A percentile compares a stretch with the other conserved stretches of the same genome.
These are phyloP conservation scores for Anniella stebbinsi DNA, from an alignment of 2,797 vertebrate genomes.

Conservation along the genomic window DNA sequence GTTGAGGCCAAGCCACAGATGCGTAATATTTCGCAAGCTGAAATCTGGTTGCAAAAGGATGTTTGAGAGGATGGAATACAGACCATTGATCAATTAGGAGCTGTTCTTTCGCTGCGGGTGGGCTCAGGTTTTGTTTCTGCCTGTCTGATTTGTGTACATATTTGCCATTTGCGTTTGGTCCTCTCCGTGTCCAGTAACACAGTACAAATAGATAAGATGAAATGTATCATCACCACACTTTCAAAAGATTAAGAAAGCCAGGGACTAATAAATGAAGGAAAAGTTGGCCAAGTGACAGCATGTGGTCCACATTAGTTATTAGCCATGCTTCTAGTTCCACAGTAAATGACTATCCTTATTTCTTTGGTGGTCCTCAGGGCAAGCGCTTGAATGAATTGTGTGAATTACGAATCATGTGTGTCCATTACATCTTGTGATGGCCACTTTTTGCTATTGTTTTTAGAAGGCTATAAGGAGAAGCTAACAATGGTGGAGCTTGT, in stretches of 20 bases:
- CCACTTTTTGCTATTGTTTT: not conserved
- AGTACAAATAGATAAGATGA: not conserved
- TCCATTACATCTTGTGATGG: not conserved
- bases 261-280: not conserved
- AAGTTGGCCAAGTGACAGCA: not conserved
- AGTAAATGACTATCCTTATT: not conserved
- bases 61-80: constrained; percentile 34
- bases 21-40: constrained; percentile 22
- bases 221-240: not conserved
- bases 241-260: not conserved
- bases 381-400: not conserved
- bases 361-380: not conserved
- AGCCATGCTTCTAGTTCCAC: not conserved
- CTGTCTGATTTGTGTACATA: constrained; percentile 9
- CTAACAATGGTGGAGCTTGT: not conserved
- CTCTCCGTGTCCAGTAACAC: not conserved
- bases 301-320: not conserved
- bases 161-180: not conserved
- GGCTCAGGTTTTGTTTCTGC: constrained; percentile 38
- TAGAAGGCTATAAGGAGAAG: not conserved
- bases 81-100: constrained; percentile 23
- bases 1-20: constrained; percentile 22
- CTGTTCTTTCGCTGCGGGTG: not conserved
- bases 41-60: constrained; percentile 25
- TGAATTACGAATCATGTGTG: not conserved